A percentile compares a stretch with the other conserved stretches of the same genome.
Evolutionary conservation across 1,140 invertebrate genomes (phyloP).

Genomic region (Octopus bimaculoides): DNA sequence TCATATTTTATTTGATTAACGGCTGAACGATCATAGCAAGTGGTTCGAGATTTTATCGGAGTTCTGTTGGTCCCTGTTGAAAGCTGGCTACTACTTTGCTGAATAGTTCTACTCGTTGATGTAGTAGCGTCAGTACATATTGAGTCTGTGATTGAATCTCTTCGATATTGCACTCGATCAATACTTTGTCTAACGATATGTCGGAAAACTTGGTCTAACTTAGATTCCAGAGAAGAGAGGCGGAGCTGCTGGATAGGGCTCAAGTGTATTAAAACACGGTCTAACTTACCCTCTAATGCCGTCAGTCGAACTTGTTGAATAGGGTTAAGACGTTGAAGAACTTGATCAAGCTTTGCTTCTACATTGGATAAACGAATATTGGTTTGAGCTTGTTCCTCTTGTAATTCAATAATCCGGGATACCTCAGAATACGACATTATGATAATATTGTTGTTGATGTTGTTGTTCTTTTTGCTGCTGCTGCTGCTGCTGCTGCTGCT

Average conservation of each 20-base stretch:
- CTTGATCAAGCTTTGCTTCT: background rate
- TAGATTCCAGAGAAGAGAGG: background rate
- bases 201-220: background rate
- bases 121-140: background rate
- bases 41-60: background rate
- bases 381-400: background rate
- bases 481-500: too few relatives aligned
- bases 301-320: background rate
- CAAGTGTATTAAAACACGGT: background rate
- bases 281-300: background rate
- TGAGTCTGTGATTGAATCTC: background rate
- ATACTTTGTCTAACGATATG: background rate
- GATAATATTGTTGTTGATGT: too few relatives aligned
- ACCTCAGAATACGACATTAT: background rate
- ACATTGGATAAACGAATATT: background rate
- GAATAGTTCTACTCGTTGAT: background rate
- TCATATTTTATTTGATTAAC: background rate
- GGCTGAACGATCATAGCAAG: background rate
- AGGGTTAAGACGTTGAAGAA: background rate
- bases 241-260: background rate
- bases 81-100: background rate
- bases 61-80: background rate
- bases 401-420: background rate
- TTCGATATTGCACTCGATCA: background rate
- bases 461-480: too few relatives aligned